Evolutionary conservation across 2,797 vertebrate species (phyloP).

Genomic region (Choloepus didactylus): DNA sequence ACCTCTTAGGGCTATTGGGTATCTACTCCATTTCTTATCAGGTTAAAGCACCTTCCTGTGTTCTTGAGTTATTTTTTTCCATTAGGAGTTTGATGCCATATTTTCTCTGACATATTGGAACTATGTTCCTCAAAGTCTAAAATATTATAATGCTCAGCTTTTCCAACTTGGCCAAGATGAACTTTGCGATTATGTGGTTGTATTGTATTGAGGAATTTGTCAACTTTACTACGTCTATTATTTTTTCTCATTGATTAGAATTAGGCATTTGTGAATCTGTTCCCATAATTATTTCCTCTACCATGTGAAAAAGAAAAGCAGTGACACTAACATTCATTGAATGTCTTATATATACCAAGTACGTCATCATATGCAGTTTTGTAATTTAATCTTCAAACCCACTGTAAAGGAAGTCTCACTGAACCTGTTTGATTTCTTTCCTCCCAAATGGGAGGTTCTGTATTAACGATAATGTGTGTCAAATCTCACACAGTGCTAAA

Average conservation of each 20-base stretch:
- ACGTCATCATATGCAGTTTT: not conserved
- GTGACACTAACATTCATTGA: not conserved
- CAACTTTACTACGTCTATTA: not conserved
- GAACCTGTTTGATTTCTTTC: not conserved
- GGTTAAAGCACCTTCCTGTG: not conserved
- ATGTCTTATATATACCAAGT: not conserved
- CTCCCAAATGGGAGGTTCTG: not conserved
- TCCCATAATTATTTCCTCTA: not conserved
- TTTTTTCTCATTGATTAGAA: constrained; percentile 7
- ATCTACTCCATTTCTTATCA: constrained; percentile 1
- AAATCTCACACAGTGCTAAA: not conserved
- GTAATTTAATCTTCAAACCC: not conserved
- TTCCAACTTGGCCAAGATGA: not conserved
- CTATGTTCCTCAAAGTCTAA: not conserved
- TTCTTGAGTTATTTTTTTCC: not conserved
- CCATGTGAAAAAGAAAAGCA: not conserved
- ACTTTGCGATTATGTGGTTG: not conserved
- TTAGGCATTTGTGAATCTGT: not conserved
- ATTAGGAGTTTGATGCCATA: not conserved
- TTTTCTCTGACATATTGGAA: constrained; percentile 26
- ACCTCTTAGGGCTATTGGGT: not conserved
- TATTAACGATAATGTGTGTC: not conserved
- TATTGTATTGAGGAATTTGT: not conserved
- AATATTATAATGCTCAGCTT: not conserved
- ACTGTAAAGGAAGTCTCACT: not conserved